phyloP scores from a whole-genome alignment of 2,113 vertebrate species.

The Melanocharis versteri region DNA sequence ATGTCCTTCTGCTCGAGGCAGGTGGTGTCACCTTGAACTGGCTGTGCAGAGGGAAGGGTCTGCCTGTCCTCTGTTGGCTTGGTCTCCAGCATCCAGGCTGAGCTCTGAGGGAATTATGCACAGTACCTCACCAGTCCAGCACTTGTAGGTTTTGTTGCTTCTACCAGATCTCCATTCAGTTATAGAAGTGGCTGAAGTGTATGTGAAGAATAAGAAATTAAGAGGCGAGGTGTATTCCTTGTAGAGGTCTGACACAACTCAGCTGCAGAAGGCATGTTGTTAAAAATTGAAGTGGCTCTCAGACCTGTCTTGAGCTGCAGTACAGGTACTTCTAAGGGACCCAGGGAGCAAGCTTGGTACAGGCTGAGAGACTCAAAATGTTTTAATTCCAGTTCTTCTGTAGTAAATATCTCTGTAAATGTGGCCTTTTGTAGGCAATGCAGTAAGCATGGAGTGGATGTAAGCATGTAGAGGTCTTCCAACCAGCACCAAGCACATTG shows the following conservation, averaged over 20 bases:
- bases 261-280: neutral
- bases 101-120: neutral
- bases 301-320: neutral
- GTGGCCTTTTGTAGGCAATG: rapidly evolving
- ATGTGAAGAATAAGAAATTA: neutral
- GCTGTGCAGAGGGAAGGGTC: neutral
- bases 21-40: neutral
- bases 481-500: neutral
- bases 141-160: rapidly evolving
- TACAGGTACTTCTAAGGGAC: neutral
- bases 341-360: neutral
- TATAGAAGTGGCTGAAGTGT: neutral
- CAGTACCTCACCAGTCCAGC: neutral
- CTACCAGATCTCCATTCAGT: neutral
- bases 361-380: neutral
- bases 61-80: neutral
- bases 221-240: neutral
- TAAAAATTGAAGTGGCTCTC: neutral
- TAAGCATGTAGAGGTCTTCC: neutral
- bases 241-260: no score
- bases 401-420: neutral
- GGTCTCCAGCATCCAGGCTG: neutral
- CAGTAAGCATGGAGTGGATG: neutral
- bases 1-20: neutral
- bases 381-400: neutral